phyloP scores from a whole-genome alignment of 2,113 vertebrate genomes.

The Pachypanchax playfairii region DNA sequence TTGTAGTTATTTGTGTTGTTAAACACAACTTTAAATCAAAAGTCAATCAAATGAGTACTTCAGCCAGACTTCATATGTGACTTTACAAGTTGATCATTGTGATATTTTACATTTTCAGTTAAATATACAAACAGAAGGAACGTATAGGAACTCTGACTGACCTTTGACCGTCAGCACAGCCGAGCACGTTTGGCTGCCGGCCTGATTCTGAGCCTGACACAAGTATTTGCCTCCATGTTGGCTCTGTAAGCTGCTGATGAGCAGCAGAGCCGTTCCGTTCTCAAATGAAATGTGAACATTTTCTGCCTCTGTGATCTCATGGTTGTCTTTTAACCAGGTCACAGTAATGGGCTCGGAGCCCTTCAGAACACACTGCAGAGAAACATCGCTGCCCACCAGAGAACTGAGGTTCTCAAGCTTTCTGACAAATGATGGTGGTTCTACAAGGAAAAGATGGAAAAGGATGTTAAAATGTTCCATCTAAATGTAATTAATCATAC shows the following conservation, averaged over 20 bases:
- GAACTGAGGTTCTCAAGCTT: slow-evolving; percentile 90
- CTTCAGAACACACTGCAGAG: slow-evolving; percentile 88
- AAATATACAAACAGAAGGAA: background rate
- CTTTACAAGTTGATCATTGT: background rate
- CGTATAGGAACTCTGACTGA: slow-evolving; percentile 73
- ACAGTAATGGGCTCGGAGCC: slow-evolving; percentile 91
- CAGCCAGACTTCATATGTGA: background rate
- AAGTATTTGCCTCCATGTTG: slow-evolving; percentile 92
- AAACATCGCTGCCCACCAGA: slow-evolving; percentile 85
- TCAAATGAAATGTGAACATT: slow-evolving; percentile 90
- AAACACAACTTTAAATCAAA: background rate
- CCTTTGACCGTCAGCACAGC: slow-evolving; percentile 93
- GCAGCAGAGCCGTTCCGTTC: slow-evolving; percentile 86
- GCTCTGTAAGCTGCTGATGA: slow-evolving; percentile 86
- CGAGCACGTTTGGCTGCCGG: slow-evolving; percentile 93
- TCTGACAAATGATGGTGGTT: slow-evolving; percentile 90
- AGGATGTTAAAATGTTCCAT: background rate
- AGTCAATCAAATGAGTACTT: background rate
- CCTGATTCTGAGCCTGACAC: slow-evolving; percentile 96
- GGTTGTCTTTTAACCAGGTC: slow-evolving; percentile 94
- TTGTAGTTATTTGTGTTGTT: too few relatives aligned
- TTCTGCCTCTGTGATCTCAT: slow-evolving; percentile 90
- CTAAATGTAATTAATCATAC: background rate
- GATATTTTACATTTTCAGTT: background rate
- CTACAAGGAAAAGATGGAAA: slow-evolving; percentile 75